Conservation (phyloP, 2,888 invertebrate genomes). For the Epirrita christyi region DNA sequence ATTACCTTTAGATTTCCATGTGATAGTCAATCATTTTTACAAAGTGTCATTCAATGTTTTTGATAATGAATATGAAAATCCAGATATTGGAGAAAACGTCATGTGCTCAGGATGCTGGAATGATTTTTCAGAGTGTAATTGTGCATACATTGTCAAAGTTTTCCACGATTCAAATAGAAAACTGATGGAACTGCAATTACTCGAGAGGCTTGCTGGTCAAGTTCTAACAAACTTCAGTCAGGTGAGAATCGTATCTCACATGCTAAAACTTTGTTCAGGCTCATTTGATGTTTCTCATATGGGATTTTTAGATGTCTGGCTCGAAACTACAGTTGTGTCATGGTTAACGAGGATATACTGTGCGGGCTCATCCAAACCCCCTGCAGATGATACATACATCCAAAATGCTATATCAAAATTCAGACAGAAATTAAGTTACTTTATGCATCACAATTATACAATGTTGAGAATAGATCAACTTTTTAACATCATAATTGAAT, state of each 20-base stretch:
- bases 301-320: constrained; percentile 92
- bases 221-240: constrained; percentile 93
- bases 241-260: constrained; percentile 91
- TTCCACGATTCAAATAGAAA: constrained; percentile 92
- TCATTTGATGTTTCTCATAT: constrained; percentile 94
- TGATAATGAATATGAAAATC: constrained; percentile 76
- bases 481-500: constrained; percentile 98
- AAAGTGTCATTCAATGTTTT: constrained; percentile 91
- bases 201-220: constrained; percentile 94
- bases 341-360: constrained; percentile 95
- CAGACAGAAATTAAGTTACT: constrained; percentile 91
- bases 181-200: constrained; percentile 89
- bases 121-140: constrained; percentile 84
- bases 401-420: constrained; percentile 87
- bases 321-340: constrained; percentile 92
- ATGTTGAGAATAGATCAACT: constrained; percentile 95
- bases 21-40: constrained; percentile 90
- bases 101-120: constrained; percentile 90
- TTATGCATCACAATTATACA: constrained; percentile 95
- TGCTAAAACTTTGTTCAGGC: constrained; percentile 93
- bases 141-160: constrained; percentile 87
- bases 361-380: constrained; percentile 85
- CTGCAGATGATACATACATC: constrained; percentile 82
- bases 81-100: constrained; percentile 84
- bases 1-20: constrained; percentile 88